phyloP scores from a whole-genome alignment of 2,888 invertebrate species.

The Oxycera nigricornis region DNA sequence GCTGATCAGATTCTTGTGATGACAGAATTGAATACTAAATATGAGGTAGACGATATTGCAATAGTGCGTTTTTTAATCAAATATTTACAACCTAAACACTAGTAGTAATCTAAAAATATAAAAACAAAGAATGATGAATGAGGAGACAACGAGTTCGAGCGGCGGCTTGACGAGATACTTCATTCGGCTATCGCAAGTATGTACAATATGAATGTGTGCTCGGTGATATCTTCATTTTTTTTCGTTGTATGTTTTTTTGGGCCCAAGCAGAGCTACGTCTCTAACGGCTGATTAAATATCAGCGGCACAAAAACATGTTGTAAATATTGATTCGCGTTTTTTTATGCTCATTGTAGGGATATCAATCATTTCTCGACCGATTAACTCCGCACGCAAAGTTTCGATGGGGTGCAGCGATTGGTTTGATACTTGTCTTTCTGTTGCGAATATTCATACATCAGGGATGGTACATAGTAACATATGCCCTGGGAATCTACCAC shows the following conservation, averaged over 20 bases:
- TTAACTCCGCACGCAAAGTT: conserved; percentile 83
- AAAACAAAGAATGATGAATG: conserved; percentile 58
- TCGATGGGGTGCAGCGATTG: conserved; percentile 79
- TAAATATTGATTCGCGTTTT: no score
- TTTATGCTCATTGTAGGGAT: conserved; percentile 61
- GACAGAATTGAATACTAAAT: conserved; percentile 31
- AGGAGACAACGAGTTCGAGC: conserved; percentile 56
- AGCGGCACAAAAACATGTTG: no score
- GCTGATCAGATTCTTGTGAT: conserved; percentile 1
- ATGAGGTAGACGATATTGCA: conserved; percentile 31
- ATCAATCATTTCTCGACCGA: conserved; percentile 84
- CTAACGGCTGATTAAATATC: no score
- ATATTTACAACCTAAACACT: background rate
- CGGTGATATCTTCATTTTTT: no score
- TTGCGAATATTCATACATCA: conserved; percentile 84
- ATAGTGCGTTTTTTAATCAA: conserved; percentile 24
- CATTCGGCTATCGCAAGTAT: conserved; percentile 60
- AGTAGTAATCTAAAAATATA: conserved; percentile 7
- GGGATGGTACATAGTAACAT: conserved; percentile 99
- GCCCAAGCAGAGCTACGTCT: no score
- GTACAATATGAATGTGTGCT: background rate
- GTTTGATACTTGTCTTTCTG: conserved; percentile 76
- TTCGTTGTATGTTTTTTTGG: no score
- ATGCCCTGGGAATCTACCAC: conserved; percentile 98
- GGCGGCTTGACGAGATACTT: conserved; percentile 59